These are phyloP conservation scores for Melanargia galathea DNA, from an alignment of 2,888 invertebrate genomes.

Conservation along the genomic window DNA sequence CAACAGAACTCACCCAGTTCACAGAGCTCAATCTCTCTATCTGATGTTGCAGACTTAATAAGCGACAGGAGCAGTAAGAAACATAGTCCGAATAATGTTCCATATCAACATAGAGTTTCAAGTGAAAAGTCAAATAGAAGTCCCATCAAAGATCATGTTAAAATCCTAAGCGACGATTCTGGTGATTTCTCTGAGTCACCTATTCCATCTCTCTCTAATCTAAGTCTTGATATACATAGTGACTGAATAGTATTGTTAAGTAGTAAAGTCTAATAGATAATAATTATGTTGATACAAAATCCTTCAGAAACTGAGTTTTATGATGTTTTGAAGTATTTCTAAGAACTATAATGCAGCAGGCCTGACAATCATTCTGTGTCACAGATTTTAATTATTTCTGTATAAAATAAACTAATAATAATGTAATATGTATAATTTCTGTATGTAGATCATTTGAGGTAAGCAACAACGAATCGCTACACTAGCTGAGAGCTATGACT, in stretches of 20 bases:
- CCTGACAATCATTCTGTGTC: not conserved
- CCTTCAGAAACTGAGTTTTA: not conserved
- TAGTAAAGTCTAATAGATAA: conserved; percentile 3
- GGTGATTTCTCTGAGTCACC: conserved; percentile 73
- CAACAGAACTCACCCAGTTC: conserved; percentile 63
- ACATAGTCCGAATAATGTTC: conserved; percentile 39
- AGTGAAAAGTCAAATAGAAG: conserved; percentile 48
- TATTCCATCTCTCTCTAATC: conserved; percentile 71
- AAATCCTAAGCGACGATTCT: conserved; percentile 64
- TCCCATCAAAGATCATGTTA: conserved; percentile 47
- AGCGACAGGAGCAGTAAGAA: conserved; percentile 64
- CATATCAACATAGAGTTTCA: conserved; percentile 41
- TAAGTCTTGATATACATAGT: conserved; percentile 75
- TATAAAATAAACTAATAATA: too few relatives aligned
- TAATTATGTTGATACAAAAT: conserved; percentile 1
- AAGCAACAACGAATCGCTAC: too few relatives aligned
- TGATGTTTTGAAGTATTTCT: not conserved
- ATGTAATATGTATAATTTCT: too few relatives aligned
- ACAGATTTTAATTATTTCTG: not conserved
- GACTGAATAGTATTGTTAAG: conserved; percentile 48
- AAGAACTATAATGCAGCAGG: not conserved
- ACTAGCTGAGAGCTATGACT: too few relatives aligned
- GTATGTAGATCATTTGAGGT: too few relatives aligned
- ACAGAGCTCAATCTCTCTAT: conserved; percentile 70
- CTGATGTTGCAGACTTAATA: conserved; percentile 73